Evolutionary conservation across 2,888 invertebrate species (phyloP).

Genomic region (Acrobasis consociella): DNA sequence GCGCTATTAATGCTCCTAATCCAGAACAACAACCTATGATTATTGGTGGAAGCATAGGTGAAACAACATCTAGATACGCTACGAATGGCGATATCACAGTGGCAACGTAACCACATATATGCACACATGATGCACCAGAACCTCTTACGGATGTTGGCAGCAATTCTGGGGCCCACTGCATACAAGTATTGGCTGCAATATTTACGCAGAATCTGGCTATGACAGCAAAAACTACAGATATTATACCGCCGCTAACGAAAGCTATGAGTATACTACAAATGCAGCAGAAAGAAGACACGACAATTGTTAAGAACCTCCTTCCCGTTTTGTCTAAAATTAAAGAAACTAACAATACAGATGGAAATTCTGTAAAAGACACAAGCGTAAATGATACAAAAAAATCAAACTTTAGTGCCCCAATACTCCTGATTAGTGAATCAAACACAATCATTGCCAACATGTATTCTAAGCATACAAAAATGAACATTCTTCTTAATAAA

Average conservation of each 20-base stretch:
- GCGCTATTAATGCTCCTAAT: slow-evolving; percentile 43
- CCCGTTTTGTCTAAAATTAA: slow-evolving; percentile 59
- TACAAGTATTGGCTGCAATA: slow-evolving; percentile 50
- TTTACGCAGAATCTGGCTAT: slow-evolving; percentile 61
- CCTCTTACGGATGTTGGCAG: slow-evolving; percentile 64
- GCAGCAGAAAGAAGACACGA: slow-evolving; percentile 40
- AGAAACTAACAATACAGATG: slow-evolving; percentile 55
- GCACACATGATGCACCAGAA: slow-evolving; percentile 55
- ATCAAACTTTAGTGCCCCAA: slow-evolving; percentile 56
- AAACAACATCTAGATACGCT: slow-evolving; percentile 54
- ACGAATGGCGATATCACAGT: slow-evolving; percentile 63
- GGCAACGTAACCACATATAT: slow-evolving; percentile 57
- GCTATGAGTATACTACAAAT: slow-evolving; percentile 52
- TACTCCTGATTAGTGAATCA: slow-evolving; percentile 58
- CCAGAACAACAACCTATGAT: slow-evolving; percentile 48
- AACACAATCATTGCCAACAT: slow-evolving; percentile 55
- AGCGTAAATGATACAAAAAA: slow-evolving; percentile 66
- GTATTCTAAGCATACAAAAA: slow-evolving; percentile 53
- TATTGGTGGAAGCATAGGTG: slow-evolving; percentile 57
- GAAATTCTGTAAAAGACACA: slow-evolving; percentile 63
- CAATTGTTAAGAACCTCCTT: slow-evolving; percentile 52
- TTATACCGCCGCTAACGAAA: slow-evolving; percentile 47
- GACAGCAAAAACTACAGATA: slow-evolving; percentile 59
- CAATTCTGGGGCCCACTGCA: slow-evolving; percentile 65
- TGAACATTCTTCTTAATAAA: slow-evolving; percentile 49